These are phyloP conservation scores for Lasioglossum pauxillum DNA, from an alignment of 2,888 invertebrate species.

Conservation along the genomic window DNA sequence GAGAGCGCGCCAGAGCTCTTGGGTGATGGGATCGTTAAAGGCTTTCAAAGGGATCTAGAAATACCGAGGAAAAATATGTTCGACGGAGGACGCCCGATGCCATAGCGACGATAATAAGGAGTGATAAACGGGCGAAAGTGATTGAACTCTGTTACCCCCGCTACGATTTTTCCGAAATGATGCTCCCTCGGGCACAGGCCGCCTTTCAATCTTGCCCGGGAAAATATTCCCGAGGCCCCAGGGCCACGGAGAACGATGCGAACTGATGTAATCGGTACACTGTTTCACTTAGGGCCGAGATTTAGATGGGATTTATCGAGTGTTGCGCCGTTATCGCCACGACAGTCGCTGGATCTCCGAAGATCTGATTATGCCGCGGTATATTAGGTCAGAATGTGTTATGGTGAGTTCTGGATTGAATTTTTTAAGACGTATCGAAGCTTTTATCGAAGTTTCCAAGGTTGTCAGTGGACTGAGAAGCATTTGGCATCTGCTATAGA, in stretches of 20 bases:
- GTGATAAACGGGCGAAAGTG: conserved; percentile 20
- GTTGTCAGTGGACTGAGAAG: no score
- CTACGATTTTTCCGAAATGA: conserved; percentile 27
- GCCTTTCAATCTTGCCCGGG: conserved; percentile 19
- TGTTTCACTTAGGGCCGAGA: conserved; percentile 15
- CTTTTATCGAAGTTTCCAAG: no score
- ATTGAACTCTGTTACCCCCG: conserved; percentile 10
- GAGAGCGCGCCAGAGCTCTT: background rate
- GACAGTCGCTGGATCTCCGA: no score
- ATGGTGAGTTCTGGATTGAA: background rate
- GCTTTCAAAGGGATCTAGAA: conserved; percentile 32
- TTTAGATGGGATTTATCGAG: background rate
- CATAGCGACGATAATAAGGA: conserved; percentile 17
- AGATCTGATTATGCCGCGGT: background rate
- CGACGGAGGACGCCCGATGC: conserved; percentile 5
- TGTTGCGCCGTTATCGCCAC: background rate
- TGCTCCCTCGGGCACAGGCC: conserved; percentile 11
- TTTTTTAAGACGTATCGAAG: background rate
- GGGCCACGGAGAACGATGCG: background rate
- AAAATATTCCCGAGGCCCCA: conserved; percentile 18
- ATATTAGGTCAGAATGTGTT: background rate
- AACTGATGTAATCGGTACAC: conserved; percentile 24
- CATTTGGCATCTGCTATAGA: no score
- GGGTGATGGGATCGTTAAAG: conserved; percentile 31
- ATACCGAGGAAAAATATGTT: conserved; percentile 16